Evolutionary conservation across 2,797 vertebrate genomes (phyloP).

Genomic region (Capromys pilorides): DNA sequence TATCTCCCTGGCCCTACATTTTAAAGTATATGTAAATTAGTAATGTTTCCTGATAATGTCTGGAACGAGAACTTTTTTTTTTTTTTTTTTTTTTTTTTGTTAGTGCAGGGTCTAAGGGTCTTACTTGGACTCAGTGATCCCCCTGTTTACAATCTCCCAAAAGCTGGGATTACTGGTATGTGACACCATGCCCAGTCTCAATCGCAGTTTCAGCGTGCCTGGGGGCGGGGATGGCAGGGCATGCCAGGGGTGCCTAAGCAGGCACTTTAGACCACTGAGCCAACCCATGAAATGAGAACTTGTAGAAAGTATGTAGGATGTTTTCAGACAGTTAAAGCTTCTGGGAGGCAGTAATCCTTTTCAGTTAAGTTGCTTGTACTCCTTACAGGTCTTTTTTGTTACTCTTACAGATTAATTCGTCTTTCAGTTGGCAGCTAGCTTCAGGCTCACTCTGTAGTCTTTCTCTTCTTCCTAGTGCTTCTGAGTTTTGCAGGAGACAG

Average conservation of each 20-base stretch:
- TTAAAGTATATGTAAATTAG: neutral
- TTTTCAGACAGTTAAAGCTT: slow-evolving; percentile 15
- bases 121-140: too few relatives aligned
- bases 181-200: too few relatives aligned
- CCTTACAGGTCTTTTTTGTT: neutral
- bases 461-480: neutral
- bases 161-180: too few relatives aligned
- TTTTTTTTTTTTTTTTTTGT: too few relatives aligned
- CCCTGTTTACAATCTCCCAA: too few relatives aligned
- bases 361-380: neutral
- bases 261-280: too few relatives aligned
- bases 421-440: neutral
- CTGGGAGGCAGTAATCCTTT: neutral
- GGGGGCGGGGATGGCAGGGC: too few relatives aligned
- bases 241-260: too few relatives aligned
- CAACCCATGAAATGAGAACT: neutral
- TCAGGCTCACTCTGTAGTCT: neutral
- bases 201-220: too few relatives aligned
- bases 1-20: neutral
- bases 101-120: too few relatives aligned
- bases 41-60: neutral
- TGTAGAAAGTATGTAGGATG: neutral
- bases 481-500: neutral
- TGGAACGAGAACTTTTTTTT: slow-evolving; percentile 21
- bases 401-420: neutral